Evolutionary conservation across 2,113 vertebrate genomes (phyloP).

Genomic region (Callionymus lyra): DNA sequence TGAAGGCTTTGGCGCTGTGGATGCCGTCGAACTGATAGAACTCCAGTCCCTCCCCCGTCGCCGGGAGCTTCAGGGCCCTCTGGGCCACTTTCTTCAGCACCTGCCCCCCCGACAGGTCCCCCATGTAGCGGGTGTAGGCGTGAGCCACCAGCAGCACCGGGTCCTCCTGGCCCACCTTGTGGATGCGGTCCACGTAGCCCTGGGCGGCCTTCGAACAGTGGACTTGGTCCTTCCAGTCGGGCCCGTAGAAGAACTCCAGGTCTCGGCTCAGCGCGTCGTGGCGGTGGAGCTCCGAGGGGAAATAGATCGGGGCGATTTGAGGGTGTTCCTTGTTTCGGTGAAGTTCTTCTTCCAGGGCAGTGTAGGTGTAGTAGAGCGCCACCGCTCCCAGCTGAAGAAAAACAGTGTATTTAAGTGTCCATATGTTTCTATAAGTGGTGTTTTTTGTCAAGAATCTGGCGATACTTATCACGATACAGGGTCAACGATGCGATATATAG

Average conservation of each 20-base stretch:
- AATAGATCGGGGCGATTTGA: slow-evolving; percentile 85
- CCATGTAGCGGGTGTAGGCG: slow-evolving; percentile 96
- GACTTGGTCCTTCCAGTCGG: slow-evolving; percentile 74
- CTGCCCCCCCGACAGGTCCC: slow-evolving; percentile 96
- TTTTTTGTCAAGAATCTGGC: too few relatives aligned
- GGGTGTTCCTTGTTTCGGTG: slow-evolving; percentile 84
- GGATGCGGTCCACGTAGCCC: slow-evolving; percentile 83
- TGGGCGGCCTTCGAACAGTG: slow-evolving; percentile 76
- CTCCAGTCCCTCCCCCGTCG: slow-evolving; percentile 81
- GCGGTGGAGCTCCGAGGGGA: slow-evolving; percentile 85
- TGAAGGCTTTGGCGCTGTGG: slow-evolving; percentile 84
- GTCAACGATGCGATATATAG: too few relatives aligned
- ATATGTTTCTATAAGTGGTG: too few relatives aligned
- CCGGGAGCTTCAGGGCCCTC: slow-evolving; percentile 84
- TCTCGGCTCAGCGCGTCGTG: slow-evolving; percentile 76
- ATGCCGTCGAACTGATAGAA: slow-evolving; percentile 87
- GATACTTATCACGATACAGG: too few relatives aligned
- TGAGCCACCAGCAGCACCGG: slow-evolving; percentile 88
- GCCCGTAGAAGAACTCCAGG: slow-evolving; percentile 83
- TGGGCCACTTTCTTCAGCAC: slow-evolving; percentile 95
- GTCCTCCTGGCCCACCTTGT: slow-evolving; percentile 72
- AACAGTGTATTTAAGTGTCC: too few relatives aligned
- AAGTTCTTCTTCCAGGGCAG: slow-evolving; percentile 91
- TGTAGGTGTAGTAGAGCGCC: slow-evolving; percentile 89
- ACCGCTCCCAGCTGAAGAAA: slow-evolving; percentile 73